Base-by-base conservation (phyloP, 64 coral and sea anemone species). In the Cladopsammia gracilis region DNA sequence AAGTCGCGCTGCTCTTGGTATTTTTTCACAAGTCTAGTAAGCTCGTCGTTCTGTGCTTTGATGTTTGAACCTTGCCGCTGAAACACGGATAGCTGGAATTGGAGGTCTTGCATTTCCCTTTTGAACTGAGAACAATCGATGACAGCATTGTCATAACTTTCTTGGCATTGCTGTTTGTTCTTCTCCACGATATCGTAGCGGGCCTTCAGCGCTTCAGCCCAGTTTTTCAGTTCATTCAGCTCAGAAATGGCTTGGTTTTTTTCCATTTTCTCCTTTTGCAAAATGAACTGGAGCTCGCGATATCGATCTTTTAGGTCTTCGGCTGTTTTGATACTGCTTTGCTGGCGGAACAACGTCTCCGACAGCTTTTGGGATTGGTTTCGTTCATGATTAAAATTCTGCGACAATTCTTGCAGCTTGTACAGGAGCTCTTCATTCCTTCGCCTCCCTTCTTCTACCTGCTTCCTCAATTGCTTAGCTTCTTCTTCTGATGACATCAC, bases 181-280 rank as follows among this genome's bases (percentile, higher is more conserved):
- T 96, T 86, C 45, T 93, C 80, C 20, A 78, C 86, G n/a, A 93
- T 86, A 67, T 96, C 95, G 43, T 85, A 96, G 8, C 86, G 58
- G 10, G 86, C 95, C 18, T 96, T 96, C 46, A 96, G 83, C 5
- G 90, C 95, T 86, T 93, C 95, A 43, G 86, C 75, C 95, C 95
- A 93, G 50, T 92, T 79, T 46, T 89, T 96, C 7, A 96, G 85
- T 12, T 93, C 65, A 20, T 84, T 78, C 15, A 96, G 56, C 78
- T 96, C 85, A 3, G 85, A 50, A 22, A 62, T 16, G 3, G 86
- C 46, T 54, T 96, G 90, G 70, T 96, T 78, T 22, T 87, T 77
- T 42, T 96, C 95, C 9, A 67, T 86, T 48, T 89, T 45, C 11
- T 93, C 26, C 54, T 92, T 70, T 7, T 92, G 89, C 23, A 88